Base-by-base conservation (phyloP, 2,113 vertebrate species). In the Apodemus sylvaticus region DNA sequence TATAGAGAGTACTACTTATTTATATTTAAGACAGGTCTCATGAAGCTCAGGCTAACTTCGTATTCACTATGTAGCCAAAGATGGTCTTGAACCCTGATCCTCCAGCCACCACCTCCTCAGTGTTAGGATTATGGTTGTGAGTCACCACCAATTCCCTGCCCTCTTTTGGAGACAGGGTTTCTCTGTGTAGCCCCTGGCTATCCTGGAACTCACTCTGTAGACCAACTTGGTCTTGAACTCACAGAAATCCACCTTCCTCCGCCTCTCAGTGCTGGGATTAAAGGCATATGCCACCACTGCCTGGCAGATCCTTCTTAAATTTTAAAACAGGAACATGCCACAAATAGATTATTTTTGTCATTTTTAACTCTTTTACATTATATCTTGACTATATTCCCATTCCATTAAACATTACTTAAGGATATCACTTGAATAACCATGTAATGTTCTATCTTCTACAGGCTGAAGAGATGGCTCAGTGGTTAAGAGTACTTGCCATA, bases 341-440 rank as follows among this genome's bases (percentile, higher is more conserved):
- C 5, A 71, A 29, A 45, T 39, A 73, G 19, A 88, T 70, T 77
- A 26, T 89, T 81, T 93, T 76, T 39, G 20, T 74, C 17, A 36
- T 83, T 92, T 95, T 48, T 24, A 22, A 83, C 12, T 24, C 42
- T 94, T 92, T 91, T 85, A 82, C 2, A 8, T 77, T 62, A 17
- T 70, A 48, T 53, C 76, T 22, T 88, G 64, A 91, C 19, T 71
- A 73, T 79, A 95, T 94, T 89, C 14, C 20, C 55, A 87, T 68
- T 79, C n/a, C 20, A 12, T 81, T 95, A 81, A 96, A 90, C 64
- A 86, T 36, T 48, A 68, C 19, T 86, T 48, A 62, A 42, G 24
- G 29, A 83, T 64, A 58, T 17, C 58, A 62, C 24, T 83, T 62
- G n/a, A 66, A 31, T 31, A 39, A 39, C 36, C 12, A 16, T 39